Base-by-base conservation (phyloP, 2,888 invertebrate species). In the Cosmorhoe ocellata region DNA sequence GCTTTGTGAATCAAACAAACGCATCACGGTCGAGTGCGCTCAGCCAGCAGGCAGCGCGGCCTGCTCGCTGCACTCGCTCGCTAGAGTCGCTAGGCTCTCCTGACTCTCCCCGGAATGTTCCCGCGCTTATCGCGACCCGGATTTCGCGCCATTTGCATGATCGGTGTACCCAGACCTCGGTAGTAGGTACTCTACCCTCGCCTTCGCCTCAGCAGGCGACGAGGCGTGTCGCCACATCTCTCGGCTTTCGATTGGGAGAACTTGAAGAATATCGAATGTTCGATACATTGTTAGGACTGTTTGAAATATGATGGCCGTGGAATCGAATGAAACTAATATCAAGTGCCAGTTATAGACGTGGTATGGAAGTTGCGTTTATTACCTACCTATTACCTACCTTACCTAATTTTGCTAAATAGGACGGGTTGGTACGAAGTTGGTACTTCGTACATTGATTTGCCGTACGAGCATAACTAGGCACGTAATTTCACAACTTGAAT, bases 21-120 rank as follows among this genome's bases (percentile, higher is more conserved):
- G 37, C 37, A 49, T 49, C 31, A 7, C 10, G 36, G 47, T 40
- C 30, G 43, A 49, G 49, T 32, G 43, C 43, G 31, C 38, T 36
- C 34, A 46, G 37, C 36, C n/a, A n/a, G 18, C 18, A 5, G 18
- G 18, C 18, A 18, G 7, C 24, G 24, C 38, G 18, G 32, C 32
- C 30, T 22, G 30, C 12, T 33, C 28, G 51, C 51, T 36, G 4
- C 43, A 13, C 32, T 81, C 81, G 80, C 81, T 80, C n/a, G n/a
- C n/a, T n/a, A n/a, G n/a, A 81, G 81, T 79, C 80, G 1, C 12
- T 26, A n/a, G n/a, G n/a, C 13, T 76, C 79, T 59, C 80, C 80
- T 82, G 81, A 79, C 81, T 80, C 45, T 28, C 38, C 34, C 34
- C 32, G 42, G 54, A 49, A 33, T 39, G 27, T 46, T 49, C 31